phyloP scores from a whole-genome alignment of 1,140 invertebrate genomes.

The Musca domestica region DNA sequence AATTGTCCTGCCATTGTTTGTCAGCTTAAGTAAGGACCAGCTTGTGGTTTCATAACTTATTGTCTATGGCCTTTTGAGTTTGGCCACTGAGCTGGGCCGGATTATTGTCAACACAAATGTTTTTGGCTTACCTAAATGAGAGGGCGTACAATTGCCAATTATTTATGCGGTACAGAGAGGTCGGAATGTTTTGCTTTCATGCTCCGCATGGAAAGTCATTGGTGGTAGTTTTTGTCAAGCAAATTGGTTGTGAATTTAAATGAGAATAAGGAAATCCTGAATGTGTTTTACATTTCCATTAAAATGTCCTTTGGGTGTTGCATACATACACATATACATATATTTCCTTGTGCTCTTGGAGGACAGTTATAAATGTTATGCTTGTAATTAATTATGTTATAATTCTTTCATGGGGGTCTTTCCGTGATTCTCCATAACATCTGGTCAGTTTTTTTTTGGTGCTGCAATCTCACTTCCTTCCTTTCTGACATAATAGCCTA shows the following conservation, averaged over 20 bases:
- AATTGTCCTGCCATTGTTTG: neutral
- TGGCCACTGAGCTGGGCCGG: neutral
- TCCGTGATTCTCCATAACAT: neutral
- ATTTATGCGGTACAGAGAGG: neutral
- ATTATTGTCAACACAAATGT: conserved; percentile 15
- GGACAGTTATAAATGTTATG: neutral
- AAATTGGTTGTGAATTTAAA: no score
- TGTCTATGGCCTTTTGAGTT: no score
- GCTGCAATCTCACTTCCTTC: neutral
- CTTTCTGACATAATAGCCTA: neutral
- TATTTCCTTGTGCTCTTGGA: neutral
- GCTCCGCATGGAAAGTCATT: no score
- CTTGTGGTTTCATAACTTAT: no score
- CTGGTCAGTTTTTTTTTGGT: conserved; percentile 9
- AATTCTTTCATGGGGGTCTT: neutral
- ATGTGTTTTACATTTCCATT: conserved; percentile 7
- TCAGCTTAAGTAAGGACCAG: neutral
- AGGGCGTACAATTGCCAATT: conserved; percentile 8
- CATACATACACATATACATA: no score
- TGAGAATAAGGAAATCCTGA: no score
- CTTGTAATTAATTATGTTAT: neutral
- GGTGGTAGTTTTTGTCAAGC: no score
- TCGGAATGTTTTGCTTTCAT: neutral
- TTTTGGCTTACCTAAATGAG: neutral
- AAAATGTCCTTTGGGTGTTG: conserved; percentile 19